These are phyloP conservation scores for Lepidurus apus DNA, from an alignment of 1,140 invertebrate species.

Conservation along the genomic window DNA sequence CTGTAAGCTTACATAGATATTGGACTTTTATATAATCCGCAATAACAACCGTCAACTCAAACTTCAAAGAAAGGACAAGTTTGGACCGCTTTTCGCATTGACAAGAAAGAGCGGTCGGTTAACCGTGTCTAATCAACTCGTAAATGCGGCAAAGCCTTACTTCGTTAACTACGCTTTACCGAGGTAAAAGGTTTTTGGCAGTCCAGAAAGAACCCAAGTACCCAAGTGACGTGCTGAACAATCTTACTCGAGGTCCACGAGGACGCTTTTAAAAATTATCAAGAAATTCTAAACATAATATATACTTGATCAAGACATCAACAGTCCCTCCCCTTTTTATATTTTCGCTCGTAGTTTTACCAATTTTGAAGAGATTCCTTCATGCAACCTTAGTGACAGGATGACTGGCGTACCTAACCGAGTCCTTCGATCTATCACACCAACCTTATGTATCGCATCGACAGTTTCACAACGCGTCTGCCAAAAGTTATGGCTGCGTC, in stretches of 20 bases:
- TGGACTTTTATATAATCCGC: too few relatives aligned
- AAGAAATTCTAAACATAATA: too few relatives aligned
- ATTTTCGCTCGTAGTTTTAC: neutral
- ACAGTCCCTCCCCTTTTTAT: neutral
- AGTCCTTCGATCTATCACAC: neutral
- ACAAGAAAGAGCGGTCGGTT: slow-evolving; percentile 9
- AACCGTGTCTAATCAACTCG: slow-evolving; percentile 15
- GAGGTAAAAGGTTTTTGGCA: neutral
- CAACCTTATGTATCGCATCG: neutral
- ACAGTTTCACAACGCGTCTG: neutral
- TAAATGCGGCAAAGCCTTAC: neutral
- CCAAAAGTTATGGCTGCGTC: neutral
- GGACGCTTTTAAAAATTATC: too few relatives aligned
- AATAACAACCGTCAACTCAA: neutral
- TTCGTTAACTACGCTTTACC: neutral
- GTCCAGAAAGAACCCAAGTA: too few relatives aligned
- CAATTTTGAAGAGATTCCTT: neutral
- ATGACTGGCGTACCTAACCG: neutral
- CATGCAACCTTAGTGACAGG: neutral
- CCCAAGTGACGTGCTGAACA: too few relatives aligned
- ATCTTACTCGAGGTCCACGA: too few relatives aligned
- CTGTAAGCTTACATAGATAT: too few relatives aligned
- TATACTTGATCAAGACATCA: neutral
- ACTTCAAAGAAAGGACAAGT: neutral
- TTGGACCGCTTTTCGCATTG: neutral